These are phyloP conservation scores for Tyrophagus putrescentiae DNA, from an alignment of 1,140 invertebrate species.

Conservation along the genomic window DNA sequence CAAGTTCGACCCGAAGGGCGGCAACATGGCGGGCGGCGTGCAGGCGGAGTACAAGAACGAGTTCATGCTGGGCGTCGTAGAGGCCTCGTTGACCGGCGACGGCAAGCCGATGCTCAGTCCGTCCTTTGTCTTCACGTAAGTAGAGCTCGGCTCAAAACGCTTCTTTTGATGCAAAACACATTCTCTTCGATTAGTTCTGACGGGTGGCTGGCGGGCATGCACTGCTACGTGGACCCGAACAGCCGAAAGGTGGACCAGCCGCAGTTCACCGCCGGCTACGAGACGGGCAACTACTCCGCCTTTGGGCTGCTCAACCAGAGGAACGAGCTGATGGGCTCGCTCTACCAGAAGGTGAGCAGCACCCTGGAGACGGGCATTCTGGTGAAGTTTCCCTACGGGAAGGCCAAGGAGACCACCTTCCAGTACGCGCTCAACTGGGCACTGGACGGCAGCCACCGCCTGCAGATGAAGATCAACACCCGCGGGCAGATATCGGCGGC, in stretches of 20 bases:
- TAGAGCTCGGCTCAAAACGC: too few species aligned
- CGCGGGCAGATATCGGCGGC: not conserved
- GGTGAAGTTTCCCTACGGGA: not conserved
- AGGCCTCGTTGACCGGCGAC: not conserved
- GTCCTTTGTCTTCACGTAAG: constrained; percentile 4
- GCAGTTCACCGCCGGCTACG: not conserved
- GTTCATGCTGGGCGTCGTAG: not conserved
- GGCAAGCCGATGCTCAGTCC: not conserved
- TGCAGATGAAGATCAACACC: constrained; percentile 6
- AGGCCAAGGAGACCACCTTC: not conserved
- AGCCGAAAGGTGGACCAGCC: not conserved
- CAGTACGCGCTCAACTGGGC: not conserved
- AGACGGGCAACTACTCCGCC: not conserved
- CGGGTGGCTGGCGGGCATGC: constrained; percentile 1
- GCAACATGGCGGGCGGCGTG: not conserved
- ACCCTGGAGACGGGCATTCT: not conserved
- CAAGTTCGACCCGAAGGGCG: constrained; percentile 2
- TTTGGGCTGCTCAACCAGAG: not conserved
- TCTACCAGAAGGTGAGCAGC: not conserved
- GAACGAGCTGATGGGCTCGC: not conserved
- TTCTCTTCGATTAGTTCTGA: not conserved
- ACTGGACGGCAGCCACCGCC: not conserved
- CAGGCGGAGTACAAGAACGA: constrained; percentile 5
- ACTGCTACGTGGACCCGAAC: not conserved
- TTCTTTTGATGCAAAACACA: too few species aligned